Evolutionary conservation across 2,888 invertebrate genomes (phyloP).

Genomic region (Brachylomia viminalis): DNA sequence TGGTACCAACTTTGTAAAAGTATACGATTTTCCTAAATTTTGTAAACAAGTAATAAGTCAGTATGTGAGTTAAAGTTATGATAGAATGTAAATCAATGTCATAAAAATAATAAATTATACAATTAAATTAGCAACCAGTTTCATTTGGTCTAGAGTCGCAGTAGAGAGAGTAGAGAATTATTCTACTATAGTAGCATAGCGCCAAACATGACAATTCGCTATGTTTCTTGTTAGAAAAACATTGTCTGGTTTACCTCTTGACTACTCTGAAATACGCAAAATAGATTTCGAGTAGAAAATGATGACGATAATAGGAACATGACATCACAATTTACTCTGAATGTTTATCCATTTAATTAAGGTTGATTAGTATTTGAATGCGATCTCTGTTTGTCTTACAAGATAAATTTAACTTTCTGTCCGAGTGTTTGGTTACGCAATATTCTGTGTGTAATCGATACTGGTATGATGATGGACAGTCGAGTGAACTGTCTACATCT

Average conservation of each 20-base stretch:
- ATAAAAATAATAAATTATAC: too few relatives aligned
- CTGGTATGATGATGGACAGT: constrained; percentile 11
- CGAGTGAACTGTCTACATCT: constrained; percentile 47
- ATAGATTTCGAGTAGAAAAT: not conserved
- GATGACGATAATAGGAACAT: constrained; percentile 12
- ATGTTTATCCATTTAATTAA: constrained; percentile 49
- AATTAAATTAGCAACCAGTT: too few relatives aligned
- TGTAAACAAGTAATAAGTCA: too few relatives aligned
- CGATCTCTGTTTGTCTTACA: constrained; percentile 48
- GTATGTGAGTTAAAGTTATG: too few relatives aligned
- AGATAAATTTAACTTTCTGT: constrained; percentile 59
- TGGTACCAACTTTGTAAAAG: too few relatives aligned
- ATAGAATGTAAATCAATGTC: too few relatives aligned
- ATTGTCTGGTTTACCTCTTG: not conserved
- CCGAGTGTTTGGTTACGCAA: constrained; percentile 47
- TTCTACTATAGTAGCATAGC: too few relatives aligned
- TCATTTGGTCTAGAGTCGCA: too few relatives aligned
- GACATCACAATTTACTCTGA: constrained; percentile 41
- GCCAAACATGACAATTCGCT: too few relatives aligned
- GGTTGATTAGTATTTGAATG: constrained; percentile 39
- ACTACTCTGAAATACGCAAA: not conserved
- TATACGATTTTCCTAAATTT: too few relatives aligned
- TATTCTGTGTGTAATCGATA: constrained; percentile 48
- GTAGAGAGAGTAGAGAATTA: too few relatives aligned
- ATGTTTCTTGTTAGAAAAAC: too few relatives aligned